phyloP scores from a whole-genome alignment of 2,797 vertebrate genomes.

The Urophycis tenuis region DNA sequence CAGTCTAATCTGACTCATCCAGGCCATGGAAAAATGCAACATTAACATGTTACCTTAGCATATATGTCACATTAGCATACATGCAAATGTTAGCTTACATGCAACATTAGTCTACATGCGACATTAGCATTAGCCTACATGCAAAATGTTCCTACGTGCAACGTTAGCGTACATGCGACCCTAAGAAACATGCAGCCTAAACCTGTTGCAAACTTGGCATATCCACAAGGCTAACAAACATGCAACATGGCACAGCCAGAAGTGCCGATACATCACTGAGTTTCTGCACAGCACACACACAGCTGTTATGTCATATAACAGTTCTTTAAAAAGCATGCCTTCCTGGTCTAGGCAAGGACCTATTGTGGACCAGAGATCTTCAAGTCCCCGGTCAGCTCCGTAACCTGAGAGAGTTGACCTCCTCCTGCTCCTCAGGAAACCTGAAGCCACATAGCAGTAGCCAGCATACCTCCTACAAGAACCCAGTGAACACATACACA shows the following conservation, averaged over 20 bases:
- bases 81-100: neutral
- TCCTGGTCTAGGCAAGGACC: neutral
- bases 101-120: neutral
- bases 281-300: neutral
- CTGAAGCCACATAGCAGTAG: slow-evolving; percentile 50
- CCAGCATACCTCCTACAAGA: slow-evolving; percentile 29
- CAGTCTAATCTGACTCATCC: neutral
- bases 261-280: neutral
- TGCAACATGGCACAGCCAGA: neutral
- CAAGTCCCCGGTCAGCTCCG: neutral
- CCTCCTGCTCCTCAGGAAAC: slow-evolving; percentile 48
- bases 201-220: neutral
- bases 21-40: neutral
- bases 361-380: neutral
- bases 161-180: too few relatives aligned
- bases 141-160: too few relatives aligned
- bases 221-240: neutral
- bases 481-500: slow-evolving; percentile 12
- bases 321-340: neutral
- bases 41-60: neutral
- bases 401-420: slow-evolving; percentile 54
- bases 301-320: neutral
- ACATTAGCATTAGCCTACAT: too few relatives aligned
- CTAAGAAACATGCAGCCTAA: neutral
- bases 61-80: neutral